Conservation (phyloP, 2,888 invertebrate species). For the Tachina fera region DNA sequence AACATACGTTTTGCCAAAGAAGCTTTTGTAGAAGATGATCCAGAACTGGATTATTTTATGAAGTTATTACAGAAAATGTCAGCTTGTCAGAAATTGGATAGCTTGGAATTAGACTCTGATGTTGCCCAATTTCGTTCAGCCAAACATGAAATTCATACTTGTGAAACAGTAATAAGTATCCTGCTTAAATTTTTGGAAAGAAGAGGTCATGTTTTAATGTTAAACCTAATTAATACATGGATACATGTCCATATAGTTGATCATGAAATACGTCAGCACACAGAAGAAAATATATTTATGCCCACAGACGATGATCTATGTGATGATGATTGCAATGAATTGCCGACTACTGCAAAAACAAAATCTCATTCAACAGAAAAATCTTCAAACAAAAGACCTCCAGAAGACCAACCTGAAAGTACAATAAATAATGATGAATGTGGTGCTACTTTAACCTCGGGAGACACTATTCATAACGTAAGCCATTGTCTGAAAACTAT, state of each 20-base stretch:
- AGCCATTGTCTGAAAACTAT: slow-evolving; percentile 74
- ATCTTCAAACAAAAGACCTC: slow-evolving; percentile 66
- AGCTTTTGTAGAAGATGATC: slow-evolving; percentile 76
- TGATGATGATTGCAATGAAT: slow-evolving; percentile 69
- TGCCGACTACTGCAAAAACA: slow-evolving; percentile 36
- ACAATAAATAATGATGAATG: slow-evolving; percentile 75
- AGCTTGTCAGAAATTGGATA: slow-evolving; percentile 79
- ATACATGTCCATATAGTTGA: slow-evolving; percentile 86
- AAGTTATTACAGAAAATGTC: slow-evolving; percentile 81
- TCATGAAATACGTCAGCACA: slow-evolving; percentile 78
- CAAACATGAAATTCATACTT: slow-evolving; percentile 88
- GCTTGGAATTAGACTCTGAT: slow-evolving; percentile 78
- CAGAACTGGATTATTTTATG: slow-evolving; percentile 80
- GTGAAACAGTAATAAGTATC: slow-evolving; percentile 86
- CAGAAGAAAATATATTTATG: slow-evolving; percentile 76
- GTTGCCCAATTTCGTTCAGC: slow-evolving; percentile 85
- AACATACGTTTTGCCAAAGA: slow-evolving; percentile 78
- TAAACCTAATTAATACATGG: slow-evolving; percentile 87
- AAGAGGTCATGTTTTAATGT: slow-evolving; percentile 87
- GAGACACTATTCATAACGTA: slow-evolving; percentile 69
- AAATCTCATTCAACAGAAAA: slow-evolving; percentile 69
- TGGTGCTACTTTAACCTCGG: slow-evolving; percentile 21
- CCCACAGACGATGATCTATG: slow-evolving; percentile 71
- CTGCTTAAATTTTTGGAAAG: slow-evolving; percentile 87
- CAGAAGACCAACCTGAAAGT: slow-evolving; percentile 74